Base-by-base conservation (phyloP, 2,888 invertebrate species). In the Aricia artaxerxes region DNA sequence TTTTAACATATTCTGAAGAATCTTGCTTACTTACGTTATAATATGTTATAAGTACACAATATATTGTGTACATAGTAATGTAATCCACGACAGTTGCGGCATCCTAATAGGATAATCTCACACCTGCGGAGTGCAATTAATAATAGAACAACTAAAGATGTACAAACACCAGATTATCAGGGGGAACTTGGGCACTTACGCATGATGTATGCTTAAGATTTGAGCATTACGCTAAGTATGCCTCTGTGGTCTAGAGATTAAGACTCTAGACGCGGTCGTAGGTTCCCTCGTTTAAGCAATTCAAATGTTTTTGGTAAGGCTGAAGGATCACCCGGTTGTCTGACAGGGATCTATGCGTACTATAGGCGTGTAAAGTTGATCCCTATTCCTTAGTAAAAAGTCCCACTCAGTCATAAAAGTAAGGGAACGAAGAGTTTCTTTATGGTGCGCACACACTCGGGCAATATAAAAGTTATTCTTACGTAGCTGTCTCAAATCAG, bases 91-190 rank as follows among this genome's bases (percentile, higher is more conserved):
- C 69, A 38, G 69, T 87, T 92, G 94, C 85, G 94, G 94, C 85
- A 80, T 84, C 87, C 86, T 93, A 94, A 90, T 92, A 92, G 92
- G 94, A 93, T 94, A 87, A 94, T 93, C 94, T 85, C 86, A 85
- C 92, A 91, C 92, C 90, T 93, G 93, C 91, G 92, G 85, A 91
- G 91, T 90, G 93, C 92, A 92, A 94, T 94, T 93, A 93, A 94
- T 94, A 92, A 93, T 94, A 91, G 87, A 93, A 83, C 84, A 85
- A 82, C 83, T 82, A 81, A 85, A 86, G 88, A 87, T 89, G 86
- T 86, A 85, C 86, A 88, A 89, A 90, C 85, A 86, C n/a, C 85
- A 85, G 84, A 82, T 82, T 81, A 81, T 24, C 49, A 49, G 57
- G 75, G 49, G 76, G 57, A 73, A 81, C 81, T 81, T 77, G 77